Percentiles rank a stretch among this genome's conserved stretches.
Conservation (phyloP, 1,140 invertebrate species). For the Thereuonema tuberculata region DNA sequence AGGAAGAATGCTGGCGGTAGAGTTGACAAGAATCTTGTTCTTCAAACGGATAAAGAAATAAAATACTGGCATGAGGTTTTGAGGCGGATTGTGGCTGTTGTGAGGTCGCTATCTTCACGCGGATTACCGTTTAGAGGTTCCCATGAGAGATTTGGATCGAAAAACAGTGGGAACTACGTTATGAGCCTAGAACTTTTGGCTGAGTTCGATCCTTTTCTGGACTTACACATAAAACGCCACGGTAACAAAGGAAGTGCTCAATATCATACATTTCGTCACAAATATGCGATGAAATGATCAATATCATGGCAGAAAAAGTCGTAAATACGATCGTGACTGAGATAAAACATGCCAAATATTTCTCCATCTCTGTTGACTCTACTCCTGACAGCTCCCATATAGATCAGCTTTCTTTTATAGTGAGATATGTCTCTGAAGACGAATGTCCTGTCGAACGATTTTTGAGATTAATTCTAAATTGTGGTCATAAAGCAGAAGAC, state of each 20-base stretch:
- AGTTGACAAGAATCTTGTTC: slow-evolving; percentile 2
- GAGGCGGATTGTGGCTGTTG: slow-evolving; percentile 5
- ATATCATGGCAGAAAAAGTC: slow-evolving; percentile 10
- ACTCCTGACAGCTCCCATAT: slow-evolving; percentile 18
- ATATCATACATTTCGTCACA: slow-evolving; percentile 10
- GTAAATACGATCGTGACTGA: background rate
- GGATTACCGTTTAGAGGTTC: slow-evolving; percentile 8
- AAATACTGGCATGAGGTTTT: slow-evolving; percentile 11
- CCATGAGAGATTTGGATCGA: slow-evolving; percentile 5
- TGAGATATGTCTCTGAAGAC: slow-evolving; percentile 16
- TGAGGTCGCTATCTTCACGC: background rate
- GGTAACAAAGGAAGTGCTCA: slow-evolving; percentile 8
- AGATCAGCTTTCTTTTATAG: slow-evolving; percentile 17
- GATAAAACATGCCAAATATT: slow-evolving; percentile 18
- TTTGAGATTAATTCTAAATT: slow-evolving; percentile 10
- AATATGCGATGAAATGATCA: slow-evolving; percentile 14
- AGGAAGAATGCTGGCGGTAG: slow-evolving; percentile 1
- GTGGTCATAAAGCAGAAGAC: slow-evolving; percentile 12
- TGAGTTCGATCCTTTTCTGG: slow-evolving; percentile 15
- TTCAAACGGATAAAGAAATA: background rate
- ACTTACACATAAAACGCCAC: slow-evolving; percentile 6
- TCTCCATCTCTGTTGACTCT: slow-evolving; percentile 19
- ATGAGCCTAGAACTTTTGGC: slow-evolving; percentile 11
- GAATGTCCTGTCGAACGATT: slow-evolving; percentile 14
- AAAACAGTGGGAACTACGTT: slow-evolving; percentile 11